Percentiles rank a stretch among this genome's conserved stretches.
Evolutionary conservation across 2,888 invertebrate genomes (phyloP).

Genomic region (Euphydryas editha): DNA sequence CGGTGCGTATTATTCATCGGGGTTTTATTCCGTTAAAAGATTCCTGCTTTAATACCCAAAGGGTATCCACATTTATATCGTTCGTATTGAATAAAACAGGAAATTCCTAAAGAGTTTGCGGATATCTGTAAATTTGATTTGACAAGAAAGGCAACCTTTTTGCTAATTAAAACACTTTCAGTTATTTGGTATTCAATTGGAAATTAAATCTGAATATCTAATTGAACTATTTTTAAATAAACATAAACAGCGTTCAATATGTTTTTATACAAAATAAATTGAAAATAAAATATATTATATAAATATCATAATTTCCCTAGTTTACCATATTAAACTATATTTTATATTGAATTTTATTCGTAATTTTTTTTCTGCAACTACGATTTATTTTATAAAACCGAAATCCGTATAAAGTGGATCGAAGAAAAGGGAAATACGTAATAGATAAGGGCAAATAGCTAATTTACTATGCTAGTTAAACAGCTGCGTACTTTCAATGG

Average conservation of each 20-base stretch:
- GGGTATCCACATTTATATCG: neutral
- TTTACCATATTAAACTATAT: no score
- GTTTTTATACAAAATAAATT: no score
- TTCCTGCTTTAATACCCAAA: conserved; percentile 2
- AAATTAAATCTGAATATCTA: neutral
- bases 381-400: no score
- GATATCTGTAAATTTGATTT: neutral
- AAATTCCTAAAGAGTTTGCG: neutral
- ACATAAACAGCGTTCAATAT: no score
- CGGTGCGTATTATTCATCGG: neutral
- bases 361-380: no score
- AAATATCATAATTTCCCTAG: no score
- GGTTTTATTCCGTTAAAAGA: conserved; percentile 1
- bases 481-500: conserved; percentile 14
- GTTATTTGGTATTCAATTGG: neutral
- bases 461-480: neutral
- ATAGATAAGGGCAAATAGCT: neutral
- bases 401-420: neutral
- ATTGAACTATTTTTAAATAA: neutral
- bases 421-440: conserved; percentile 1
- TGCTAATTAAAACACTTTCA: neutral
- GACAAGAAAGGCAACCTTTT: neutral
- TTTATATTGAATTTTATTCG: no score
- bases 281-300: no score
- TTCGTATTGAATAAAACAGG: conserved; percentile 7